phyloP scores from a whole-genome alignment of 2,888 invertebrate genomes.

The Mesoligia furuncula region DNA sequence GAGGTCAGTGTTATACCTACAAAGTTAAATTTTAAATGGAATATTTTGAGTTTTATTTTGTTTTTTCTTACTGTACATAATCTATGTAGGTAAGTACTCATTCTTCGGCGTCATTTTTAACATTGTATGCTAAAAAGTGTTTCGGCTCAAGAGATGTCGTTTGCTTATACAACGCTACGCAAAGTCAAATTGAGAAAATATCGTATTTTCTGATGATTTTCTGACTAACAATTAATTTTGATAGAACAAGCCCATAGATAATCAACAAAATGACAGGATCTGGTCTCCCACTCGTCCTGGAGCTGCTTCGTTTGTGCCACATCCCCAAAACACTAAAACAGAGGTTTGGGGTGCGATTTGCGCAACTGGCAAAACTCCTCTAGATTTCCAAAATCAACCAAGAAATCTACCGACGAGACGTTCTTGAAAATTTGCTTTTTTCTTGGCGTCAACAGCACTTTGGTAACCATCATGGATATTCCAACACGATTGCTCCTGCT shows the following conservation, averaged over 20 bases:
- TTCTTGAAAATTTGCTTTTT: too few species aligned
- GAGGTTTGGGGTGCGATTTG: neutral
- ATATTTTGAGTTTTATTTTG: too few species aligned
- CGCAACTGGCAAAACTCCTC: neutral
- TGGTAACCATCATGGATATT: neutral
- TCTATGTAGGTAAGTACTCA: too few species aligned
- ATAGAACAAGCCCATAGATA: neutral
- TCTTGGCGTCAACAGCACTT: neutral
- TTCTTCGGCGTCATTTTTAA: too few species aligned
- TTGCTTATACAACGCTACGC: neutral
- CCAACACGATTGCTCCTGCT: too few species aligned
- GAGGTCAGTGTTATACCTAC: too few species aligned
- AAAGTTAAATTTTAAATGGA: too few species aligned
- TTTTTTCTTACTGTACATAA: too few species aligned
- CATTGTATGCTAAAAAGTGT: too few species aligned
- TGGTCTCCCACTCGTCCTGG: neutral
- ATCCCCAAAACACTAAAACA: too few species aligned
- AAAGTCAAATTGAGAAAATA: neutral
- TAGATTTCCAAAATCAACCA: too few species aligned
- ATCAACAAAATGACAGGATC: neutral
- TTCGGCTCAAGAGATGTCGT: neutral
- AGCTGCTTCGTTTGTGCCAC: neutral
- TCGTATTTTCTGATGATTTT: neutral
- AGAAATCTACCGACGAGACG: too few species aligned
- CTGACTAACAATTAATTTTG: neutral